Evolutionary conservation across 2,797 vertebrate species (phyloP).

Genomic region (Saxicola maurus): DNA sequence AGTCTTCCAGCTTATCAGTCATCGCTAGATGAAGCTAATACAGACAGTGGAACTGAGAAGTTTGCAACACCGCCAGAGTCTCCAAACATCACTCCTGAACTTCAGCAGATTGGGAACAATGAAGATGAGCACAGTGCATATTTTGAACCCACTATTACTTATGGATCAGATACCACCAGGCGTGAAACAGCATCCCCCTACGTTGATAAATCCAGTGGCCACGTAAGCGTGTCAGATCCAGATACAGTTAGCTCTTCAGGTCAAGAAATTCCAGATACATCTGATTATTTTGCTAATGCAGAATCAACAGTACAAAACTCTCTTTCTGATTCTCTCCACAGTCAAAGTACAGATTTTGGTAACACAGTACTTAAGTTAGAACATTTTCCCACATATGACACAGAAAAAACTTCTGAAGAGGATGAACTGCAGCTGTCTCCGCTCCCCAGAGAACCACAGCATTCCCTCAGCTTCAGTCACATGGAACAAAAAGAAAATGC

Average conservation of each 20-base stretch:
- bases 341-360: not conserved
- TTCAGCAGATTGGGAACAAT: not conserved
- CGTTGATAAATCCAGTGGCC: fast-evolving
- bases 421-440: not conserved
- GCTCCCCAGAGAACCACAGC: not conserved
- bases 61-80: not conserved
- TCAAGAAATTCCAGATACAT: not conserved
- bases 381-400: not conserved
- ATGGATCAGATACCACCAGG: not conserved
- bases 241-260: not conserved
- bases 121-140: not conserved
- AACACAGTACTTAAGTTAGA: fast-evolving
- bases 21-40: fast-evolving
- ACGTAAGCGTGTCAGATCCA: fast-evolving
- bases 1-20: not conserved
- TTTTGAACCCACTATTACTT: not conserved
- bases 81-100: not conserved
- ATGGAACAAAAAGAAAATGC: not conserved
- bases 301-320: not conserved
- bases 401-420: not conserved
- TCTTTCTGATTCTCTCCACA: not conserved
- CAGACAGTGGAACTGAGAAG: not conserved
- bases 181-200: not conserved
- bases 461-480: not conserved
- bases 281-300: not conserved